phyloP scores from a whole-genome alignment of 2,888 invertebrate genomes.

The Argyresthia albistria region DNA sequence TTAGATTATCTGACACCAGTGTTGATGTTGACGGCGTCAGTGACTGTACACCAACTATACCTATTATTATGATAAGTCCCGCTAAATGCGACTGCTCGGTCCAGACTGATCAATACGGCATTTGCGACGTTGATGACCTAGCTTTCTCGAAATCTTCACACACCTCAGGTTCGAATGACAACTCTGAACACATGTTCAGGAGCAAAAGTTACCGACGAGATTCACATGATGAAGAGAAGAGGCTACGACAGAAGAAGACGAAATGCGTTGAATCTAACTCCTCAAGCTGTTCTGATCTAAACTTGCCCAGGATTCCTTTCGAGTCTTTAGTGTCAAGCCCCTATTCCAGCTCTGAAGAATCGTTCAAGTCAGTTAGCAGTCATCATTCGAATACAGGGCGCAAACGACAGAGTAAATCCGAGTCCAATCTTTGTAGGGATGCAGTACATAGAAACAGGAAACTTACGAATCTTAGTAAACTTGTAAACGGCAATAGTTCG shows the following conservation, averaged over 20 bases:
- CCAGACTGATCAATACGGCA: too few species aligned
- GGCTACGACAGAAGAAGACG: conserved; percentile 37
- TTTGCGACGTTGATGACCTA: too few species aligned
- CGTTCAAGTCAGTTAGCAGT: conserved; percentile 54
- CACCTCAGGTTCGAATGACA: conserved; percentile 20
- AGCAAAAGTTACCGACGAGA: conserved; percentile 41
- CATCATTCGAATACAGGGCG: conserved; percentile 47
- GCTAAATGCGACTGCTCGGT: conserved; percentile 20
- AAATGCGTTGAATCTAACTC: conserved; percentile 37
- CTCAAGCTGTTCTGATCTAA: too few species aligned
- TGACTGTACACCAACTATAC: conserved; percentile 24
- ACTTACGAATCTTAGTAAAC: conserved; percentile 3
- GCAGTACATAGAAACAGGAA: conserved; percentile 31
- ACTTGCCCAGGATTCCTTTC: too few species aligned
- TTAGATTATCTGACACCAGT: too few species aligned
- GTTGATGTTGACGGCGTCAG: conserved; percentile 13
- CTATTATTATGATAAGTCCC: not conserved
- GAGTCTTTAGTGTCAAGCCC: not conserved
- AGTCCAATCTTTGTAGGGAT: conserved; percentile 44
- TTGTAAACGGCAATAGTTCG: too few species aligned
- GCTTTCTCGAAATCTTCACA: not conserved
- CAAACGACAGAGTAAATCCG: conserved; percentile 48
- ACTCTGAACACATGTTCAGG: conserved; percentile 27
- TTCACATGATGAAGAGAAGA: conserved; percentile 33
- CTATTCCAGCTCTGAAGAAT: conserved; percentile 34